phyloP scores from a whole-genome alignment of 2,888 invertebrate genomes.

The Drosophila suboccidentalis region DNA sequence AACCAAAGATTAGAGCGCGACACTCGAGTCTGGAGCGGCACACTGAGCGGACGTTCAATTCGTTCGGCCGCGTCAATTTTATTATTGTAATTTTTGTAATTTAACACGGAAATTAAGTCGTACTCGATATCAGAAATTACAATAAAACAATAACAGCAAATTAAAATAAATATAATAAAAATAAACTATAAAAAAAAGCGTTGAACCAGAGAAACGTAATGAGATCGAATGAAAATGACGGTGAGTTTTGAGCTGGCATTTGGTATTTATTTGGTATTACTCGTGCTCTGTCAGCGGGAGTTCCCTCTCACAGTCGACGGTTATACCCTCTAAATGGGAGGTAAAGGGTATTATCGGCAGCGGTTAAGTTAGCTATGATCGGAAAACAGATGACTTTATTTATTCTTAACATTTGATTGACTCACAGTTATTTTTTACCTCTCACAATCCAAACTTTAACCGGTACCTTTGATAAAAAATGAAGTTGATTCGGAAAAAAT shows the following conservation, averaged over 20 bases:
- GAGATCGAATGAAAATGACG: constrained; percentile 60
- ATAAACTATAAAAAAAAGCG: background rate
- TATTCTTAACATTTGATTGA: too few species aligned
- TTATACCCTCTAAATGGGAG: background rate
- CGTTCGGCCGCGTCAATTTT: constrained; percentile 1
- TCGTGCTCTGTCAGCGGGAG: background rate
- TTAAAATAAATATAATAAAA: constrained; percentile 10
- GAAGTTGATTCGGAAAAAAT: too few species aligned
- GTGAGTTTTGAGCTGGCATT: constrained; percentile 31
- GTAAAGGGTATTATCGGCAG: background rate
- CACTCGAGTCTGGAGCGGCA: constrained; percentile 99
- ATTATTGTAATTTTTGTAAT: constrained; percentile 26
- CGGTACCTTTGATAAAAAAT: too few species aligned
- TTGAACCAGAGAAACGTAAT: constrained; percentile 34
- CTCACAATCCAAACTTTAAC: too few species aligned
- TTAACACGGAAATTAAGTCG: constrained; percentile 39
- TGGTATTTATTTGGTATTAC: background rate
- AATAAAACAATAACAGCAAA: background rate
- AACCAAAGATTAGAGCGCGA: constrained; percentile 95
- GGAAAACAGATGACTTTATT: background rate
- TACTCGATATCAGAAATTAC: constrained; percentile 9
- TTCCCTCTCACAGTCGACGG: constrained; percentile 2
- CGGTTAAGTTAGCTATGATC: background rate
- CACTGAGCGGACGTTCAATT: constrained; percentile 47
- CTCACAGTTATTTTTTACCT: too few species aligned